These are phyloP conservation scores for Kuschelorhynchus macadamiae DNA, from an alignment of 2,888 invertebrate genomes.

Conservation along the genomic window DNA sequence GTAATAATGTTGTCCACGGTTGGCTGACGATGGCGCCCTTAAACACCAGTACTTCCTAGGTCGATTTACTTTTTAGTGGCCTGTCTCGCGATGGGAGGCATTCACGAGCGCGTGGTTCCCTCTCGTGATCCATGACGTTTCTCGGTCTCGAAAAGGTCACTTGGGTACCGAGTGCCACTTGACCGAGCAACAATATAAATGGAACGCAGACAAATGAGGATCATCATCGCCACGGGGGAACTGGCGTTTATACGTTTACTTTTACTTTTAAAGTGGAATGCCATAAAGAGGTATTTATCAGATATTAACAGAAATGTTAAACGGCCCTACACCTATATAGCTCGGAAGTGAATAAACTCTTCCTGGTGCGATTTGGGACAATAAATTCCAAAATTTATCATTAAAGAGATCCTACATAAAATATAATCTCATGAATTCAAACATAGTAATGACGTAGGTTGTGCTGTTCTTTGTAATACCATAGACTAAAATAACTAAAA, in stretches of 20 bases:
- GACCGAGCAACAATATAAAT: constrained; percentile 45
- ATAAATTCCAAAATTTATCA: not conserved
- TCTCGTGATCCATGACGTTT: constrained; percentile 25
- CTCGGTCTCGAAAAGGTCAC: constrained; percentile 30
- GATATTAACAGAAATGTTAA: constrained; percentile 5
- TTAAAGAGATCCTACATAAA: no score
- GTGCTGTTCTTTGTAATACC: no score
- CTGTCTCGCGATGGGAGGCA: constrained; percentile 28
- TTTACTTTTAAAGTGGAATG: constrained; percentile 16
- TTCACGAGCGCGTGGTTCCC: constrained; percentile 20
- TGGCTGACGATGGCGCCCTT: constrained; percentile 27
- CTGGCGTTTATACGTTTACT: constrained; percentile 6
- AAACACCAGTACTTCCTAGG: constrained; percentile 23
- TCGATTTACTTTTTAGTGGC: constrained; percentile 33
- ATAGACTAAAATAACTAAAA: no score
- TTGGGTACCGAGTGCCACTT: constrained; percentile 39
- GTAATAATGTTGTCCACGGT: constrained; percentile 24
- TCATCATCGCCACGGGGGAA: constrained; percentile 36
- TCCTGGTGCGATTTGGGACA: not conserved
- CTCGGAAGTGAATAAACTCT: not conserved
- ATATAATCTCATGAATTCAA: no score
- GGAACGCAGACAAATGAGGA: constrained; percentile 43
- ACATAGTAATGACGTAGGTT: no score
- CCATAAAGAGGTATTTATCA: constrained; percentile 16
- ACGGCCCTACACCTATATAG: not conserved